Evolutionary conservation across 1,140 invertebrate genomes (phyloP), one percentile per base, ranked within the genome.

Genomic region (Ladona fulva): DNA sequence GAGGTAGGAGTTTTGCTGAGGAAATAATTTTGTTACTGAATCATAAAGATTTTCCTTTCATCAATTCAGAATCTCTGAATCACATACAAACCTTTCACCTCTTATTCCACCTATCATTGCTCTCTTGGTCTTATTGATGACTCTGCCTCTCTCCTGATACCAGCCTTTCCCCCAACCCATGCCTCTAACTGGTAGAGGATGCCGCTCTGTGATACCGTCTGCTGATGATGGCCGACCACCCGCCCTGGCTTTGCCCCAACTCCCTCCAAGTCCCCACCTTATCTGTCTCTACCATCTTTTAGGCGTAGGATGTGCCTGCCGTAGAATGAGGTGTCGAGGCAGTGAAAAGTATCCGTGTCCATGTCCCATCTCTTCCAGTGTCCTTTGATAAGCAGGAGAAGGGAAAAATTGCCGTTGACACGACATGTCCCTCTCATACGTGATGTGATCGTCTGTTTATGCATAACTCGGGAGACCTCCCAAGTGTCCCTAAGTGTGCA

Each of bases 351-450:
- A 66, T 66, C 52, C 52, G n/a, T 66, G 52, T 66, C 52, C 52
- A 66, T 66, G 52, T 66, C 52, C 52, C 52, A 66, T 66, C 52
- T 66, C 52, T 19, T 22, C 12, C 52, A 66, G 1, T 66, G 52
- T 66, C 52, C n/a, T 12, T 66, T 66, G 52, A 66, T 66, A 66
- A 66, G 52, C 52, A 1, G 52, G 3, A 12, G 52, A 66, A 66
- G 52, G 52, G 52, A 66, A 66, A 66, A 66, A 66, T 66, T 66
- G 52, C 52, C 52, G 52, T 66, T 66, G 52, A 66, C 52, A 66
- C 1, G 52, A 66, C 12, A 12, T 66, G 52, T 66, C 52, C 52
- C 14, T 16, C 52, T 66, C 10, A 19, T 52, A 10, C 19, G 10
- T 52, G 44, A 52, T 52, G 52, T 66, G 52, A 66, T 66, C 14